Percentiles rank a stretch among this genome's conserved stretches.
Evolutionary conservation across 2,797 vertebrate species (phyloP).

Genomic region (Ceyx erithaca): DNA sequence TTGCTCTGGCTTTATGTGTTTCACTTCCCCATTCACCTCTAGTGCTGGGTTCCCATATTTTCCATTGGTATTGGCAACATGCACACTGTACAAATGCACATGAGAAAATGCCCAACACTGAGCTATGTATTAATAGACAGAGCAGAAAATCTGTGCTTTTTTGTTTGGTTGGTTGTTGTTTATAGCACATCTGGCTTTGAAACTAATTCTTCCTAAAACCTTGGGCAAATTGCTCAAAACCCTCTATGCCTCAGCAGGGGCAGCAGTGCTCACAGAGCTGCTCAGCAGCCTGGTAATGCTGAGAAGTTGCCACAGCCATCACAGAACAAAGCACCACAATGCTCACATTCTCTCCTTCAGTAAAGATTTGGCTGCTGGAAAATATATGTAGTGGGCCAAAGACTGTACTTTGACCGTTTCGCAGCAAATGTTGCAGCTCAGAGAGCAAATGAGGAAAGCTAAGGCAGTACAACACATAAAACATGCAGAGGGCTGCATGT

Average conservation of each 20-base stretch:
- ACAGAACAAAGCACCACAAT: neutral
- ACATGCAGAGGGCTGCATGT: neutral
- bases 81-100: neutral
- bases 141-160: neutral
- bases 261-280: neutral
- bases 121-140: neutral
- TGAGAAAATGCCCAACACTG: neutral
- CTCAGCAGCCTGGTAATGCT: neutral
- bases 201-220: neutral
- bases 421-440: neutral
- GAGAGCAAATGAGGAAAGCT: neutral
- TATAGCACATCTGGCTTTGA: neutral
- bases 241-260: neutral
- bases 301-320: neutral
- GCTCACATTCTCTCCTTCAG: neutral
- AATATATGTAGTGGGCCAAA: neutral
- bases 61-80: neutral
- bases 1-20: neutral
- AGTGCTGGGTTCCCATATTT: neutral
- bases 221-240: neutral
- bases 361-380: neutral
- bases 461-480: accelerated
- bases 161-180: neutral
- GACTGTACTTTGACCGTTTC: neutral
- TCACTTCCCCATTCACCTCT: neutral